Evolutionary conservation across 1,140 invertebrate genomes (phyloP).

Genomic region (Achroia grisella): DNA sequence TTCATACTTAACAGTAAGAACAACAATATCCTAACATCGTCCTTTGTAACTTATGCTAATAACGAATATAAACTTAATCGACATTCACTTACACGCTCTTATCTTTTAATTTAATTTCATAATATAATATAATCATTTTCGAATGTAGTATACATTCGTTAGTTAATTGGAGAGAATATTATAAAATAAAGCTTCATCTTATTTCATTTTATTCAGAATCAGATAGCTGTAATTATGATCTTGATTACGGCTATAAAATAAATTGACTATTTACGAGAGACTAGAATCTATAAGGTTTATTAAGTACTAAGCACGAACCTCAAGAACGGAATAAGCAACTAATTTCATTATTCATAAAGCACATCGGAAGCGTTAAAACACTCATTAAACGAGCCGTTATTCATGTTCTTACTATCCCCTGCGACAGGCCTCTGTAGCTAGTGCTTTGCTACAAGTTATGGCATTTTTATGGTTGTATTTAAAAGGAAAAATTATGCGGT

Average conservation of each 20-base stretch:
- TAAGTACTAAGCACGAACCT: constrained; percentile 61
- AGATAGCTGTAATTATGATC: too few relatives aligned
- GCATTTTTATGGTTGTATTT: constrained; percentile 58
- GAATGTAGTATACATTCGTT: too few relatives aligned
- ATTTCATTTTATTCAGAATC: too few relatives aligned
- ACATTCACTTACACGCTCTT: background rate
- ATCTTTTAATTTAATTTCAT: background rate
- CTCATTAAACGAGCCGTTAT: constrained; percentile 62
- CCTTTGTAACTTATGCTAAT: too few relatives aligned
- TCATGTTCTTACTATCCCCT: constrained; percentile 64
- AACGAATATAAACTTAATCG: too few relatives aligned
- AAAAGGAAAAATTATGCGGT: constrained; percentile 54
- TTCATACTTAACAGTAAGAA: too few relatives aligned
- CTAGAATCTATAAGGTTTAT: constrained; percentile 62
- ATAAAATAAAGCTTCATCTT: too few relatives aligned
- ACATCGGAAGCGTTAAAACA: constrained; percentile 70
- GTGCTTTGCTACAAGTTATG: constrained; percentile 51
- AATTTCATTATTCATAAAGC: constrained; percentile 73
- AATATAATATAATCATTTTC: too few relatives aligned
- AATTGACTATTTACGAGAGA: constrained; percentile 35
- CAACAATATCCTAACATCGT: too few relatives aligned
- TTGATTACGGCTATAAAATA: too few relatives aligned
- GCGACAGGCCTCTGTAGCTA: constrained; percentile 48
- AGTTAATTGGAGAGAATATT: too few relatives aligned
- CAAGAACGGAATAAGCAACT: constrained; percentile 69